Evolutionary conservation across 2,888 invertebrate species (phyloP), one percentile per base, ranked within the genome.

Genomic region (Apeira syringaria): DNA sequence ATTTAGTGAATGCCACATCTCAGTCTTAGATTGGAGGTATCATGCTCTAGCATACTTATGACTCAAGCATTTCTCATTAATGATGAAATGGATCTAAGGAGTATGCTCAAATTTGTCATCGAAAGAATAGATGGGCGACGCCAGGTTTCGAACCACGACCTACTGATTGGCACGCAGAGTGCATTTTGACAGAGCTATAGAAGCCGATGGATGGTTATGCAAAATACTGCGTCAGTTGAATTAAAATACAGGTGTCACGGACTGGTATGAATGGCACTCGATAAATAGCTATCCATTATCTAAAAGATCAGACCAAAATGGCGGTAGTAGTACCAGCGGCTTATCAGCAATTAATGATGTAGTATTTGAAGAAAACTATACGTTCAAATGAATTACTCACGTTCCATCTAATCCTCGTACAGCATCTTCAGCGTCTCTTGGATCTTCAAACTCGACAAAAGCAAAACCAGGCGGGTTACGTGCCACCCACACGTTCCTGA

Each of bases 401-500:
- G 90, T 90, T 71, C 96, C 96, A 80, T 96, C 96, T 67, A 97
- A 84, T 13, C 95, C 96, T 65, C 96, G 88, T 7, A 95, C 95
- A 17, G 96, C 93, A 78, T 97, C 97, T 79, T 96, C 96, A 7
- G 97, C 97, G 74, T 97, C 97, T 49, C 97, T 88, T 8, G 95
- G 93, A 68, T 98, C 97, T 85, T 97, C 96, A 77, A 93, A 97
- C 80, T 97, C 97, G 2, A 96, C 96, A 80, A 97, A 97, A 0
- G 97, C 97, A 83, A 97, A 97, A 9, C 97, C 98, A 3, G 97
- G 97, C 25, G 97, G 98, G 74, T 98, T 97, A 65, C 97, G 91
- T 0, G 98, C 98, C 35, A 98, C 97, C 98, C 98, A 98, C 31
- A 98, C 97, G 81, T 97, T 98, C 61, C 96, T 92, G 53, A 98